phyloP scores from a whole-genome alignment of 2,888 invertebrate species.

The Sabellastarte sp. region DNA sequence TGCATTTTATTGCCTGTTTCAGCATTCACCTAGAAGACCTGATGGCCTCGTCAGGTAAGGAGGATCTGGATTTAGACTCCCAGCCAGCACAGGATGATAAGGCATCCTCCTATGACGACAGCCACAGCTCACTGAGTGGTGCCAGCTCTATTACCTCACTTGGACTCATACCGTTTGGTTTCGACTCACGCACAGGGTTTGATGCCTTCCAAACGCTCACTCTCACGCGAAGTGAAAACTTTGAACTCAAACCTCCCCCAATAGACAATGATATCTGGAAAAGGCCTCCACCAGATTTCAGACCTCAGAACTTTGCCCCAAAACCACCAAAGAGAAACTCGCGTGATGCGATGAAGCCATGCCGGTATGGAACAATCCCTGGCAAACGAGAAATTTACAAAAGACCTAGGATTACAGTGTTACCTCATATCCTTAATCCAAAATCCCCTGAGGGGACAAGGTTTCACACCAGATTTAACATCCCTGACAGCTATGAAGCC shows the following conservation, averaged over 20 bases:
- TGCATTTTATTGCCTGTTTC: too few species aligned
- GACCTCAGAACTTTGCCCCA: constrained; percentile 45
- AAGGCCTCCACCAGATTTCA: constrained; percentile 52
- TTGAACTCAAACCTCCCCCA: constrained; percentile 18
- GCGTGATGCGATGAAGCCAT: constrained; percentile 48
- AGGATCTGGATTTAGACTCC: too few species aligned
- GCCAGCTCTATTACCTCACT: neutral
- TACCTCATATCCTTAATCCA: constrained; percentile 32
- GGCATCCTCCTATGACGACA: neutral
- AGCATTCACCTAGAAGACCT: too few species aligned
- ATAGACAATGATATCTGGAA: constrained; percentile 48
- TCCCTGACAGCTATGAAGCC: constrained; percentile 45
- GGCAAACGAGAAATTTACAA: constrained; percentile 37
- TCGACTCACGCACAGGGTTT: constrained; percentile 45
- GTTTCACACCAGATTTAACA: constrained; percentile 39
- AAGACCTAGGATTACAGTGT: constrained; percentile 21
- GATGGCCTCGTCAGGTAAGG: too few species aligned
- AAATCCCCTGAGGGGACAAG: constrained; percentile 15
- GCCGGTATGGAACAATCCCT: constrained; percentile 49
- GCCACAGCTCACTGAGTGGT: neutral
- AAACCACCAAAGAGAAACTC: constrained; percentile 53
- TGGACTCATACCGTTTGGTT: constrained; percentile 29
- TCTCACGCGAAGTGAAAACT: constrained; percentile 42
- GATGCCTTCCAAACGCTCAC: constrained; percentile 45
- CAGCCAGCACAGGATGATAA: too few species aligned